Percentiles rank a stretch among this genome's conserved stretches.
Conservation (phyloP, 1,140 invertebrate species). For the Anthonomus grandis region DNA sequence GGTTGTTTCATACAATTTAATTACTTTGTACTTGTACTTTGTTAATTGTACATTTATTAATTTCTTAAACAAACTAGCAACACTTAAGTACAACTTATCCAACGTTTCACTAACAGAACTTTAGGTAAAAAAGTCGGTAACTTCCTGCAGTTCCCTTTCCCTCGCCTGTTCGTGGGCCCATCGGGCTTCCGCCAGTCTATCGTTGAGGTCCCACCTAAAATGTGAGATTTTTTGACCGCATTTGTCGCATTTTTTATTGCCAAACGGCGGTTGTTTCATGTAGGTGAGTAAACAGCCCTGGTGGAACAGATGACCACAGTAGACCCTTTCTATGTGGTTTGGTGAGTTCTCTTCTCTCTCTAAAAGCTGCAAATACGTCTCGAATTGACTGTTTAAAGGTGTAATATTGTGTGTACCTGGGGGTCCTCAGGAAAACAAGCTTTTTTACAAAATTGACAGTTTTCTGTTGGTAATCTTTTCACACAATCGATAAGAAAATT, state of each 20-base stretch:
- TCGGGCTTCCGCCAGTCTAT: slow-evolving; percentile 68
- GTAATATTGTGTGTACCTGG: slow-evolving; percentile 41
- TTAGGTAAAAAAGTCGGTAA: slow-evolving; percentile 68
- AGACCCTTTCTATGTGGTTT: slow-evolving; percentile 66
- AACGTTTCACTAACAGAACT: too few species aligned
- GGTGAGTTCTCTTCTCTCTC: slow-evolving; percentile 58
- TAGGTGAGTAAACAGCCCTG: slow-evolving; percentile 67
- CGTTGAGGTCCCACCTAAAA: slow-evolving; percentile 70
- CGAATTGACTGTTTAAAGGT: background rate
- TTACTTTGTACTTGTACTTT: too few species aligned
- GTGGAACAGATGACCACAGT: slow-evolving; percentile 75
- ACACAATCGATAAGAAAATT: slow-evolving; percentile 63
- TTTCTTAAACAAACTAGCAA: too few species aligned
- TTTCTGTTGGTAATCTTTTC: slow-evolving; percentile 59
- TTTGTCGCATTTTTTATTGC: slow-evolving; percentile 55
- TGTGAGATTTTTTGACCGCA: slow-evolving; percentile 69
- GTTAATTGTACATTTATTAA: too few species aligned
- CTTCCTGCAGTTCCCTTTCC: slow-evolving; percentile 70
- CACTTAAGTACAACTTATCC: too few species aligned
- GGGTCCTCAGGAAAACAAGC: slow-evolving; percentile 61
- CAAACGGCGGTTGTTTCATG: slow-evolving; percentile 74
- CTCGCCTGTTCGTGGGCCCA: slow-evolving; percentile 78
- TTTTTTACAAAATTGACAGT: slow-evolving; percentile 63
- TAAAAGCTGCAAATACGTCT: slow-evolving; percentile 47
- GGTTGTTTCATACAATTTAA: too few species aligned